Base-by-base conservation (phyloP, 2,888 invertebrate species). In the Athalia circularis region DNA sequence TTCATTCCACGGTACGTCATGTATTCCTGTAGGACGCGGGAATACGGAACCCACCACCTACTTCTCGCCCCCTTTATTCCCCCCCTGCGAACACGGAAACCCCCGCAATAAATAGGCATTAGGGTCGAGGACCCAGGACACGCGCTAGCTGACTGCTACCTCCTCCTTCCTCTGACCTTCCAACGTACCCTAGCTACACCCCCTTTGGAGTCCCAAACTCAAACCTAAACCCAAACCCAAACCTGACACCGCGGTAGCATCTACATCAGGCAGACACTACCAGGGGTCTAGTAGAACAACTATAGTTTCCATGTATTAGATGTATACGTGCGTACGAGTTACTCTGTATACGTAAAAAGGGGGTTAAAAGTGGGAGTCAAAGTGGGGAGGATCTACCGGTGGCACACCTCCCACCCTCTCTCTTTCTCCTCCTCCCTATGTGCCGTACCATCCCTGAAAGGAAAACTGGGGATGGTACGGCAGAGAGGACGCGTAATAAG, bases 31-130 rank as follows among this genome's bases (percentile, higher is more conserved):
- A 29, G 29, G 29, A 29, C 29, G 29, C 29, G 29, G 29, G 29
- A 29, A 54, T 54, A 11, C n/a, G 54, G 3, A n/a, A 65, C 15
- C 64, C 3, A 6, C 62, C 64, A n/a, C 9, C 64, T 45, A 43
- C 64, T 45, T 29, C 8, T 29, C 9, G 8, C 29, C 13, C 5
- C n/a, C 11, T 11, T 11, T 9, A 7, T 52, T 52, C 52, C 52
- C 7, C 8, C 52, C 52, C 52, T 7, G 7, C 8, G 52, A 52
- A 11, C 8, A 52, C 7, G 52, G 11, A 11, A 52, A 52, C 65
- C 65, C 68, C 68, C 67, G 68, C 68, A 72, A 59, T 72, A 72
- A 72, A 72, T 72, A 72, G 72, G 72, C 57, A 72, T 72, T 72
- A 72, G 72, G 72, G 72, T 5, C 54, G 47, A 45, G 52, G 57